A percentile compares a stretch with the other conserved stretches of the same genome.
phyloP scores from a whole-genome alignment of 2,888 invertebrate species.

The Furcula furcula region DNA sequence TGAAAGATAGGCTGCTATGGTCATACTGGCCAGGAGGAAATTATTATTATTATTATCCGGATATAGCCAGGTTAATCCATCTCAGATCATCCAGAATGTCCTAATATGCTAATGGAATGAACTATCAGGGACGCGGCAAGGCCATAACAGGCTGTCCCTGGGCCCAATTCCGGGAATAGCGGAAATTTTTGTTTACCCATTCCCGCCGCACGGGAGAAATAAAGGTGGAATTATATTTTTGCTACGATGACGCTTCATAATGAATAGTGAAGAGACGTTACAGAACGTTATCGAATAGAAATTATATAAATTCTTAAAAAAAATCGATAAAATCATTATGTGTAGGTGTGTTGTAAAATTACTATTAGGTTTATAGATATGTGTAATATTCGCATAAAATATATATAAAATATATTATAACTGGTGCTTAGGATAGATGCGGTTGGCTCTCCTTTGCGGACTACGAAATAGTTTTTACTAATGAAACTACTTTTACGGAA shows the following conservation, averaged over 20 bases:
- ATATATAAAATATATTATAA: no score
- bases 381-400: no score
- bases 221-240: conserved; percentile 48
- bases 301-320: no score
- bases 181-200: conserved; percentile 59
- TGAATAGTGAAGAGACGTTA: conserved; percentile 20
- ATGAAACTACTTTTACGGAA: no score
- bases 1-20: no score
- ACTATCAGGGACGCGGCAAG: conserved; percentile 41
- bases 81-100: conserved; percentile 31
- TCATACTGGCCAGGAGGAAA: no score
- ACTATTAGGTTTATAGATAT: no score
- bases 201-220: conserved; percentile 40
- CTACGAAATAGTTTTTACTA: no score
- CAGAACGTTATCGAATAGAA: conserved; percentile 15
- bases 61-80: conserved; percentile 16
- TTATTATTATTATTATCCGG: conserved; percentile 5
- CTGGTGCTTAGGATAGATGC: no score
- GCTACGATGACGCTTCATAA: conserved; percentile 19
- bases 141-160: conserved; percentile 26
- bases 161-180: conserved; percentile 30
- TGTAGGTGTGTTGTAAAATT: no score
- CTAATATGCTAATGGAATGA: conserved; percentile 37
- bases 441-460: no score
- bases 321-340: no score